These are phyloP conservation scores for Aphaenogaster floridana DNA, from an alignment of 1,140 invertebrate species.

Conservation along the genomic window DNA sequence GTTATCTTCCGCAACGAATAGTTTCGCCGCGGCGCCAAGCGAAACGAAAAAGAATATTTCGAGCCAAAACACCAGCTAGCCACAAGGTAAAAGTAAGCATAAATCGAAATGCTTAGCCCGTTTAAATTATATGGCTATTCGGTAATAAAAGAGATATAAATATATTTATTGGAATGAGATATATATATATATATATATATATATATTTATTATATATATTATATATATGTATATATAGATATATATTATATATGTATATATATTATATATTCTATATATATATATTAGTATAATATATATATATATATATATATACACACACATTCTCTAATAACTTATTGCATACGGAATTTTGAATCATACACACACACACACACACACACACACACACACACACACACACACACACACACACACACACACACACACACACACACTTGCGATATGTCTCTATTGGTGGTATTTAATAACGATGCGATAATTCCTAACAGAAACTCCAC, in stretches of 20 bases:
- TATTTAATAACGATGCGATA: constrained; percentile 72
- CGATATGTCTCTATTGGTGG: constrained; percentile 72
- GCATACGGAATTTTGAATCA: constrained; percentile 37
- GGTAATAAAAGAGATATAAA: constrained; percentile 77
- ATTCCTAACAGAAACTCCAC: constrained; percentile 66
- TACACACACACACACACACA: constrained; percentile 38
- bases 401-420: constrained; percentile 40
- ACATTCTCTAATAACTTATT: constrained; percentile 78
- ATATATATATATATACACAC: constrained; percentile 23
- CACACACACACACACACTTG: constrained; percentile 42
- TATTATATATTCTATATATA: constrained; percentile 8
- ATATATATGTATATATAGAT: background rate
- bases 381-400: constrained; percentile 44
- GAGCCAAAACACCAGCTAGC: constrained; percentile 85
- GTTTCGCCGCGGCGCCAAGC: constrained; percentile 69
- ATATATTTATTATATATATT: background rate
- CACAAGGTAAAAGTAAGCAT: constrained; percentile 86
- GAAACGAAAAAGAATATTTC: constrained; percentile 83
- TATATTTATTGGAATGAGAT: constrained; percentile 36
- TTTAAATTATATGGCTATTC: constrained; percentile 83
- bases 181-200: constrained; percentile 16
- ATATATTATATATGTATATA: constrained; percentile 1
- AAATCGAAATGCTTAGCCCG: constrained; percentile 83
- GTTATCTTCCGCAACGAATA: constrained; percentile 78
- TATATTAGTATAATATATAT: background rate